Conservation (phyloP, 2,888 invertebrate genomes). For the Campaea margaritaria region DNA sequence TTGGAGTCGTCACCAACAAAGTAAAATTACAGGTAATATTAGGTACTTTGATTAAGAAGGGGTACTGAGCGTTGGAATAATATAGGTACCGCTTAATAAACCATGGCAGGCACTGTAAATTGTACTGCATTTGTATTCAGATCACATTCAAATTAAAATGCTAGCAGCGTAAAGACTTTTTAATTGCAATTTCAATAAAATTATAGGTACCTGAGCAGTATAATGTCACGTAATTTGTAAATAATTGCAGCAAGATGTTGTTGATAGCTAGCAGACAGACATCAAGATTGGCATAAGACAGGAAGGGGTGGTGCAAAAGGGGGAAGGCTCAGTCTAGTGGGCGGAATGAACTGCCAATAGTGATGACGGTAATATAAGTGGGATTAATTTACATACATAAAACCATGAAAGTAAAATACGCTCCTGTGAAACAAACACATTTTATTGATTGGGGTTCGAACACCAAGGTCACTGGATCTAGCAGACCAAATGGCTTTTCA, state of each 20-base stretch:
- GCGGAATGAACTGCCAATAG: constrained; percentile 15
- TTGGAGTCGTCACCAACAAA: too few relatives aligned
- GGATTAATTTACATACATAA: too few relatives aligned
- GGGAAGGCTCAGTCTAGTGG: constrained; percentile 5
- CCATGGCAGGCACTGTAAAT: too few relatives aligned
- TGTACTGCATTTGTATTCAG: too few relatives aligned
- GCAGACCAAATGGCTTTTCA: too few relatives aligned
- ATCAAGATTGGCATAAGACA: constrained; percentile 12
- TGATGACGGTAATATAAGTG: not conserved
- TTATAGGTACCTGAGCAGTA: not conserved
- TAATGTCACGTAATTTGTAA: constrained; percentile 8
- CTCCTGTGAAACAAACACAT: not conserved
- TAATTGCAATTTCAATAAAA: constrained; percentile 1
- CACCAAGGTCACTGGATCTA: too few relatives aligned
- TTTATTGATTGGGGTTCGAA: not conserved
- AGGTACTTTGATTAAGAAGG: too few relatives aligned
- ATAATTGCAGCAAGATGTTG: constrained; percentile 16
- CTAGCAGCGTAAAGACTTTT: constrained; percentile 1
- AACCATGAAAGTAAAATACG: too few relatives aligned
- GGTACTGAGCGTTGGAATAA: too few relatives aligned
- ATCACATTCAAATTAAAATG: not conserved
- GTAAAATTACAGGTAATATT: too few relatives aligned
- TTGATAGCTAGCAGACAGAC: constrained; percentile 1
- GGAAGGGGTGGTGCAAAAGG: constrained; percentile 11
- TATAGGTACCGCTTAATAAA: too few relatives aligned